A percentile compares a stretch with the other conserved stretches of the same genome.
Evolutionary conservation across 2,797 vertebrate species (phyloP).

Genomic region (Pantherophis vulpinus): DNA sequence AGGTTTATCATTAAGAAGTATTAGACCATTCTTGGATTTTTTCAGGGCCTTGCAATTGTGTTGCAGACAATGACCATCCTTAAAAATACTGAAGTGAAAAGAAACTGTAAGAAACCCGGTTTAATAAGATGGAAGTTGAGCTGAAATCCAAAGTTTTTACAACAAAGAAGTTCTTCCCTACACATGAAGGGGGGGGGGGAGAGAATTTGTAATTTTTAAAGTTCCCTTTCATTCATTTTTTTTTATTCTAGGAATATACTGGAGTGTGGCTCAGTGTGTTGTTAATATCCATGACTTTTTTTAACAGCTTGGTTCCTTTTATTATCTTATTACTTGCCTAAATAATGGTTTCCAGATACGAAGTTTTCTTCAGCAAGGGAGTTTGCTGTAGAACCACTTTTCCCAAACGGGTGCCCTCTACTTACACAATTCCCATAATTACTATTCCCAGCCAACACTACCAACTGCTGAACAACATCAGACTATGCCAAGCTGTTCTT

Average conservation of each 20-base stretch:
- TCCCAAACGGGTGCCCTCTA: neutral
- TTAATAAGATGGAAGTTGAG: neutral
- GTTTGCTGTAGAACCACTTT: neutral
- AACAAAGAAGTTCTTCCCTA: neutral
- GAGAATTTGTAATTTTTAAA: neutral
- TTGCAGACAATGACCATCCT: neutral
- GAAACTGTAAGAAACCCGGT: neutral
- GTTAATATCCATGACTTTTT: neutral
- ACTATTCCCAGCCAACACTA: neutral
- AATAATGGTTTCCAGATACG: neutral
- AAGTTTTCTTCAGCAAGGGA: neutral
- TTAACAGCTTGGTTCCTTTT: neutral
- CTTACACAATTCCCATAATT: neutral
- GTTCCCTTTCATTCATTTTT: neutral
- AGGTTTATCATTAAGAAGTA: neutral
- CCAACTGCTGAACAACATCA: neutral
- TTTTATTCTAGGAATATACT: neutral
- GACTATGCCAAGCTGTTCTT: neutral
- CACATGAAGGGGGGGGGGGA: accelerated
- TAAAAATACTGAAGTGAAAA: neutral
- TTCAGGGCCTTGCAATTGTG: neutral
- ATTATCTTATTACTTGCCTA: neutral
- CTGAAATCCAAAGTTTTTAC: neutral
- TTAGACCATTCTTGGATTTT: neutral
- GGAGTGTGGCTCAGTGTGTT: neutral